Percentiles rank a stretch among this genome's conserved stretches.
Conservation (phyloP, 1,140 invertebrate genomes). For the Drosophila rhopaloa region DNA sequence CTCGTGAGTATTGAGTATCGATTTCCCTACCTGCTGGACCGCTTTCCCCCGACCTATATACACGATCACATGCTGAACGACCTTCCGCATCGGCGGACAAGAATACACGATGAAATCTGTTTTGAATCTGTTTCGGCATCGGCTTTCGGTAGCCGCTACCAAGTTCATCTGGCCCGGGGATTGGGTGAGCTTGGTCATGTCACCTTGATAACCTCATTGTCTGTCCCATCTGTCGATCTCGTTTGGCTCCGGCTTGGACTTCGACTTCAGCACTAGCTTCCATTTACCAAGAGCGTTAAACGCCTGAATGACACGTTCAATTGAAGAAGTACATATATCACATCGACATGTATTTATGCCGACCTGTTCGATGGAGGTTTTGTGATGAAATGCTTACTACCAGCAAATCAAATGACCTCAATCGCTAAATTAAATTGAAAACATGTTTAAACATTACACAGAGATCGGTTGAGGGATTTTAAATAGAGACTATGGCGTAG, state of each 20-base stretch:
- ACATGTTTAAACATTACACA: constrained; percentile 48
- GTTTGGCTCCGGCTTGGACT: constrained; percentile 16
- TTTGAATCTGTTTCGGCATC: constrained; percentile 22
- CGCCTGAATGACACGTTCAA: constrained; percentile 80
- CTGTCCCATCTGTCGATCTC: constrained; percentile 52
- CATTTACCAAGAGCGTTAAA: constrained; percentile 56
- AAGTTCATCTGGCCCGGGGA: constrained; percentile 30
- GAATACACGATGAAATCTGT: constrained; percentile 44
- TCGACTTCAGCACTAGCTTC: constrained; percentile 13
- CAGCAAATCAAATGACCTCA: constrained; percentile 78
- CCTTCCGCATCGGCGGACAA: constrained; percentile 30
- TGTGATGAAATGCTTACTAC: constrained; percentile 54
- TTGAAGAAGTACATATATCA: constrained; percentile 42
- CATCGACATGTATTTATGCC: neutral
- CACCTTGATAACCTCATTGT: constrained; percentile 53
- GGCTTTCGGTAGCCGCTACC: constrained; percentile 30
- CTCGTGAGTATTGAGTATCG: neutral
- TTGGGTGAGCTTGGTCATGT: constrained; percentile 43
- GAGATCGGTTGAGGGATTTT: neutral
- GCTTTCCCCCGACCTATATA: constrained; percentile 18
- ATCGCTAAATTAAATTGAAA: constrained; percentile 76
- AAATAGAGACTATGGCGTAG: no score
- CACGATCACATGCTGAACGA: constrained; percentile 29
- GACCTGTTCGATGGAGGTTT: constrained; percentile 20
- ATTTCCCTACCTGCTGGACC: neutral